Conservation (phyloP, 2,797 vertebrate genomes). For the Gadopsis marmoratus region DNA sequence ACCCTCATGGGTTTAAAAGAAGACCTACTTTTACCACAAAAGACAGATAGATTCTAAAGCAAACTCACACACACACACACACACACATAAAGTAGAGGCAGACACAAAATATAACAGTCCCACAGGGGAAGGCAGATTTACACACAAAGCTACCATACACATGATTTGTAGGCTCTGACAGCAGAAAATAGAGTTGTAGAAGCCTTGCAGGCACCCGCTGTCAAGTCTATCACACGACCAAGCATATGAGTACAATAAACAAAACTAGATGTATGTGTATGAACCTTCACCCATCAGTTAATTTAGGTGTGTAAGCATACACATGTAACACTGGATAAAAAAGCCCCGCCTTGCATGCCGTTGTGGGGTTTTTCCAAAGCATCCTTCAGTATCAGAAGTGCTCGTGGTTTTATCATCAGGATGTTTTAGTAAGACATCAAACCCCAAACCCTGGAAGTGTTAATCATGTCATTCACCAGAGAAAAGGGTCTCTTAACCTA, state of each 20-base stretch:
- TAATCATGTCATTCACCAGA: background rate
- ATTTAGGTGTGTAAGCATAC: background rate
- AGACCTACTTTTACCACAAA: constrained; percentile 69
- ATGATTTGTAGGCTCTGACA: constrained; percentile 32
- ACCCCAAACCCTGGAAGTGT: constrained; percentile 7
- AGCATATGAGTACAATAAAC: background rate
- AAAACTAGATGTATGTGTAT: constrained; percentile 13
- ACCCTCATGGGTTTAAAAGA: constrained; percentile 79
- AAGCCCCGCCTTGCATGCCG: background rate
- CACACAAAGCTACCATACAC: constrained; percentile 3
- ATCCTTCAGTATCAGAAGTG: background rate
- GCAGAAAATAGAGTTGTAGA: constrained; percentile 16
- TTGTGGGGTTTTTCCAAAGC: constrained; percentile 6
- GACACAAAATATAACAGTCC: constrained; percentile 18
- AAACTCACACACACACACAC: constrained; percentile 25
- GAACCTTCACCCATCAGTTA: background rate
- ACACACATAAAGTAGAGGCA: background rate
- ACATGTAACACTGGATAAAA: background rate
- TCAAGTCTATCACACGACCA: constrained; percentile 15
- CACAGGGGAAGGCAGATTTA: constrained; percentile 7
- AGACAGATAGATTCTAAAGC: constrained; percentile 47
- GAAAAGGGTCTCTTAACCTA: constrained; percentile 19
- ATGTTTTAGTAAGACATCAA: constrained; percentile 16
- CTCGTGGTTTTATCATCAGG: constrained; percentile 13
- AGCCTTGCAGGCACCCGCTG: background rate